Percentiles rank a stretch among this genome's conserved stretches.
These are phyloP conservation scores for Cantharis flavilabris DNA, from an alignment of 2,888 invertebrate species.

Conservation along the genomic window DNA sequence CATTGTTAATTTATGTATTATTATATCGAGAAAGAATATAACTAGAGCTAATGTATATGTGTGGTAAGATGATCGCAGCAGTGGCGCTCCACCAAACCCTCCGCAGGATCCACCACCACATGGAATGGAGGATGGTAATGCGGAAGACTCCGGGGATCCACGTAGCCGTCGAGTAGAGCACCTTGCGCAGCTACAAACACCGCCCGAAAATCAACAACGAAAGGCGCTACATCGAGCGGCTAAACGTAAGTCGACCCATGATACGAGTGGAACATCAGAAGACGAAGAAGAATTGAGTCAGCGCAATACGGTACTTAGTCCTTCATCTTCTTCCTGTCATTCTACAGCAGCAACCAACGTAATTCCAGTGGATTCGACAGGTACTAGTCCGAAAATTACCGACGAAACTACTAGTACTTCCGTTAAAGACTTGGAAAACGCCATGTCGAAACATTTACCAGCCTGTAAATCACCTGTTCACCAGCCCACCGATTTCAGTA, in stretches of 20 bases:
- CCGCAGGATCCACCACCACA: slow-evolving; percentile 56
- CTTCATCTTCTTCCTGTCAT: slow-evolving; percentile 67
- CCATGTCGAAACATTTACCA: slow-evolving; percentile 94
- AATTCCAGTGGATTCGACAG: slow-evolving; percentile 52
- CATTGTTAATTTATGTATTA: slow-evolving; percentile 49
- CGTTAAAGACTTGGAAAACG: slow-evolving; percentile 92
- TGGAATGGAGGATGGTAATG: slow-evolving; percentile 49
- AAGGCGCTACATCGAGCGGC: slow-evolving; percentile 58
- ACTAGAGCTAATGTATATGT: slow-evolving; percentile 48
- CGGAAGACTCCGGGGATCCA: slow-evolving; percentile 57
- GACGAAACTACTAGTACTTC: slow-evolving; percentile 61
- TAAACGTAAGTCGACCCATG: slow-evolving; percentile 64
- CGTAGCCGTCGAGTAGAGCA: slow-evolving; percentile 59
- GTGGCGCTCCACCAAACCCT: slow-evolving; percentile 61
- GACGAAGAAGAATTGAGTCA: slow-evolving; percentile 55
- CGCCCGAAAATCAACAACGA: slow-evolving; percentile 45
- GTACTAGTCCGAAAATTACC: slow-evolving; percentile 57
- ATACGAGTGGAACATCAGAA: slow-evolving; percentile 58
- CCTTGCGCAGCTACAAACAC: slow-evolving; percentile 58
- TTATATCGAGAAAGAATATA: slow-evolving; percentile 37
- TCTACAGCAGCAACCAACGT: slow-evolving; percentile 63
- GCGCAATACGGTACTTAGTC: slow-evolving; percentile 60
- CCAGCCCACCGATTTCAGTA: slow-evolving; percentile 85
- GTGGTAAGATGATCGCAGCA: slow-evolving; percentile 61
- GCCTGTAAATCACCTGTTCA: slow-evolving; percentile 64